These are phyloP conservation scores for Amaurobius ferox DNA, from an alignment of 2,888 invertebrate genomes.

Conservation along the genomic window DNA sequence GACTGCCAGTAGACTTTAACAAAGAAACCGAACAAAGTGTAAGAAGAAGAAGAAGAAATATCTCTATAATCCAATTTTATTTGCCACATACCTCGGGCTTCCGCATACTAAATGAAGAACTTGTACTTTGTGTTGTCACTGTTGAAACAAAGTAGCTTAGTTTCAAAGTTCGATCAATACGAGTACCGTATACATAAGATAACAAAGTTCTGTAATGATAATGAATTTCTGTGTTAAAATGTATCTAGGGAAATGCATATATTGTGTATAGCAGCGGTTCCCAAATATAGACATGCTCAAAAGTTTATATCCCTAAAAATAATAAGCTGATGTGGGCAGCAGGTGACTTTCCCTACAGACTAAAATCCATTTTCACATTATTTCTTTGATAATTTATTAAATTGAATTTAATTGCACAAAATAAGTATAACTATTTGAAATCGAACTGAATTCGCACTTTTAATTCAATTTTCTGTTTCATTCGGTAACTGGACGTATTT, in stretches of 20 bases:
- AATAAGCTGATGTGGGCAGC: no score
- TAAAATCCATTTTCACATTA: no score
- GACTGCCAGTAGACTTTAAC: slow-evolving; percentile 43
- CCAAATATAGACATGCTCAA: neutral
- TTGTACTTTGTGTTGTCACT: slow-evolving; percentile 66
- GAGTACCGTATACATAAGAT: slow-evolving; percentile 70
- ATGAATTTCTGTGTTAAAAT: slow-evolving; percentile 17
- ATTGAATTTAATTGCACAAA: no score
- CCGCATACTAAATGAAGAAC: slow-evolving; percentile 49
- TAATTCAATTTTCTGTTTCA: no score
- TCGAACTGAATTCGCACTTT: no score
- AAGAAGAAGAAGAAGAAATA: no score
- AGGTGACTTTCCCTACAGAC: no score
- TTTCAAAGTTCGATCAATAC: slow-evolving; percentile 72
- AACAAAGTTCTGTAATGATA: slow-evolving; percentile 63
- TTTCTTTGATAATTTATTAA: no score
- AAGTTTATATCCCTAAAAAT: no score
- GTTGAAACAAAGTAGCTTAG: slow-evolving; percentile 66
- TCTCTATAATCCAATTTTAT: slow-evolving; percentile 18
- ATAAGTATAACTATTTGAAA: no score
- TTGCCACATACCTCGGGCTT: slow-evolving; percentile 63
- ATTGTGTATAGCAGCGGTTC: slow-evolving; percentile 19
- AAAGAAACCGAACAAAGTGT: slow-evolving; percentile 32
- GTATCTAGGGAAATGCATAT: slow-evolving; percentile 41
- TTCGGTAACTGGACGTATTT: no score